These are phyloP conservation scores for Pachypeltis micranthus DNA, from an alignment of 1,140 invertebrate genomes.

Conservation along the genomic window DNA sequence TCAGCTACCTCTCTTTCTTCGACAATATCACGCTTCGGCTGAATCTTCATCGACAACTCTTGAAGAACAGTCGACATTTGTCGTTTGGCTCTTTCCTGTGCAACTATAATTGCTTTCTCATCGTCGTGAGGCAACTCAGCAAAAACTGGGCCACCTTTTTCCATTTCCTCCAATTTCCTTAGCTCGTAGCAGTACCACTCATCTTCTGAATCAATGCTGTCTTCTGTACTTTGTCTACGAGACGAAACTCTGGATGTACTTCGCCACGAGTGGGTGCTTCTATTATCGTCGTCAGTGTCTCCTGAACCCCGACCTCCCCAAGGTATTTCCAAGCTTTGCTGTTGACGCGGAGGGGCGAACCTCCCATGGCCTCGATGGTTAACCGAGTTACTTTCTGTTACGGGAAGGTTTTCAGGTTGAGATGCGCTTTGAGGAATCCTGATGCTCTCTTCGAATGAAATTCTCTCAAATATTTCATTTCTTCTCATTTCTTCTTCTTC, in stretches of 20 bases:
- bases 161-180: constrained; percentile 72
- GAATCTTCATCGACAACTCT: constrained; percentile 58
- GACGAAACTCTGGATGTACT: constrained; percentile 77
- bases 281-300: constrained; percentile 61
- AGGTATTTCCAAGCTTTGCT: constrained; percentile 70
- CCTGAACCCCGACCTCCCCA: constrained; percentile 41
- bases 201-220: constrained; percentile 84
- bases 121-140: constrained; percentile 39
- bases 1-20: constrained; percentile 6
- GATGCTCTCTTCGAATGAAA: constrained; percentile 24
- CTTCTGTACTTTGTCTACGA: constrained; percentile 77
- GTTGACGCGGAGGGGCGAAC: constrained; percentile 52
- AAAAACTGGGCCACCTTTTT: constrained; percentile 56
- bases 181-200: constrained; percentile 87
- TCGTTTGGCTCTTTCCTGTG: constrained; percentile 58
- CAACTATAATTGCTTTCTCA: constrained; percentile 29
- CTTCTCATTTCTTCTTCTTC: constrained; percentile 26
- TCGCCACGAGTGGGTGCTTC: constrained; percentile 72
- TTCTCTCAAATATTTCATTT: constrained; percentile 28
- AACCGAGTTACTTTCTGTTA: constrained; percentile 1
- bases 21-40: constrained; percentile 24
- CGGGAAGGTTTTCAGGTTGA: constrained; percentile 20
- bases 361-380: constrained; percentile 34
- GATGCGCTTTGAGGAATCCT: constrained; percentile 9
- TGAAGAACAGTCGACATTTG: constrained; percentile 62